Percentiles rank a stretch among this genome's conserved stretches.
Conservation (phyloP, 2,797 vertebrate genomes). For the Pseudopleuronectes americanus region DNA sequence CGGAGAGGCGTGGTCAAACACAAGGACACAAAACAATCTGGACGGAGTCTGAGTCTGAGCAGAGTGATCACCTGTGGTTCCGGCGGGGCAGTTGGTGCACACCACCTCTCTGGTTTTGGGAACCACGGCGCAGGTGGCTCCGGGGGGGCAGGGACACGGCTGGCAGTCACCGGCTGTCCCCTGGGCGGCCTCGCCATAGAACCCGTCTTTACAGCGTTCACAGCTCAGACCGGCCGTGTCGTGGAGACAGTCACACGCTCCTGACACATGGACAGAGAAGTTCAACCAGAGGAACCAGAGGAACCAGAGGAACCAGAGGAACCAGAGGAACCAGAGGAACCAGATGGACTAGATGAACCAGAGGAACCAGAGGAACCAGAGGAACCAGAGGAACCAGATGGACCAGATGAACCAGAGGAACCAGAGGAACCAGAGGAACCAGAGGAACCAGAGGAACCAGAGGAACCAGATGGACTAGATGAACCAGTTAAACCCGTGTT, state of each 20-base stretch:
- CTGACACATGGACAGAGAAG: slow-evolving; percentile 63
- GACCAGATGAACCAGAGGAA: no score
- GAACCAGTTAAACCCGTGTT: slow-evolving; percentile 23
- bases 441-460: no score
- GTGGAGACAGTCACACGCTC: slow-evolving; percentile 90
- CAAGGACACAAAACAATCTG: background rate
- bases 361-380: no score
- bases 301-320: no score
- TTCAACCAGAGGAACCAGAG: no score
- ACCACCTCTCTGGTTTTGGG: slow-evolving; percentile 93
- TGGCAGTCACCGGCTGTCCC: slow-evolving; percentile 87
- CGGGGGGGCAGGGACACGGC: slow-evolving; percentile 90
- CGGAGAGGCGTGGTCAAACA: background rate
- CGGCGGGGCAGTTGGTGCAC: slow-evolving; percentile 93
- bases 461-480: no score
- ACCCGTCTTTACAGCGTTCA: slow-evolving; percentile 92
- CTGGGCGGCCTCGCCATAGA: slow-evolving; percentile 89
- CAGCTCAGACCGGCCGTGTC: slow-evolving; percentile 92
- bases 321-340: no score
- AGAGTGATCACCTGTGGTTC: slow-evolving; percentile 88
- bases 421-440: no score
- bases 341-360: no score
- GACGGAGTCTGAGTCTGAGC: background rate
- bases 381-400: no score
- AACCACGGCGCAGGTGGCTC: slow-evolving; percentile 90